Percentiles rank a stretch among this genome's conserved stretches.
These are phyloP conservation scores for Lepidostoma basale DNA, from an alignment of 1,140 invertebrate species.

Conservation along the genomic window DNA sequence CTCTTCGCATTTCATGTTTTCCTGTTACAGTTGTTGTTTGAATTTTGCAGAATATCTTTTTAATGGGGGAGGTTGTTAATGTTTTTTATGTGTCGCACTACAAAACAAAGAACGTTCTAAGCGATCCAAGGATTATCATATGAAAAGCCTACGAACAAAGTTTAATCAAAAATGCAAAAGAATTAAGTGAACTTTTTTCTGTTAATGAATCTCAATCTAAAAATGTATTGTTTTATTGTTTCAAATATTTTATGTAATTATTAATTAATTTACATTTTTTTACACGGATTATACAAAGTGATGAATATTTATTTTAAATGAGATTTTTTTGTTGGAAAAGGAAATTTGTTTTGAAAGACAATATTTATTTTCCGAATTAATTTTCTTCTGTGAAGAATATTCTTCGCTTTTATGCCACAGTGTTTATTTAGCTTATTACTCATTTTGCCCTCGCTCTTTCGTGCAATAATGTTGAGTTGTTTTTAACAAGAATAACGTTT, in stretches of 20 bases:
- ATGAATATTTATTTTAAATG: neutral
- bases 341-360: constrained; percentile 56
- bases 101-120: too few species aligned
- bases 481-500: too few species aligned
- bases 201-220: too few species aligned
- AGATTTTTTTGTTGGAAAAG: neutral
- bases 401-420: constrained; percentile 9
- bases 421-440: constrained; percentile 31
- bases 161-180: too few species aligned
- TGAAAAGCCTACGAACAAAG: too few species aligned
- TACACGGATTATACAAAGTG: too few species aligned
- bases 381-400: constrained; percentile 49
- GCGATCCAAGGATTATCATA: too few species aligned
- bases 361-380: constrained; percentile 64
- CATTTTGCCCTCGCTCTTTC: constrained; percentile 7
- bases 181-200: too few species aligned
- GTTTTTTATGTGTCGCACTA: too few species aligned
- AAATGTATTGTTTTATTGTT: too few species aligned
- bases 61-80: neutral
- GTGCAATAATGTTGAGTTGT: neutral
- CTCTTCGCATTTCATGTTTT: constrained; percentile 3
- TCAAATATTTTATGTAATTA: too few species aligned
- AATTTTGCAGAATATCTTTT: constrained; percentile 33
- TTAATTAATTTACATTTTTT: too few species aligned
- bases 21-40: constrained; percentile 38